Conservation (phyloP, 2,113 vertebrate species). For the Carlito syrichta region DNA sequence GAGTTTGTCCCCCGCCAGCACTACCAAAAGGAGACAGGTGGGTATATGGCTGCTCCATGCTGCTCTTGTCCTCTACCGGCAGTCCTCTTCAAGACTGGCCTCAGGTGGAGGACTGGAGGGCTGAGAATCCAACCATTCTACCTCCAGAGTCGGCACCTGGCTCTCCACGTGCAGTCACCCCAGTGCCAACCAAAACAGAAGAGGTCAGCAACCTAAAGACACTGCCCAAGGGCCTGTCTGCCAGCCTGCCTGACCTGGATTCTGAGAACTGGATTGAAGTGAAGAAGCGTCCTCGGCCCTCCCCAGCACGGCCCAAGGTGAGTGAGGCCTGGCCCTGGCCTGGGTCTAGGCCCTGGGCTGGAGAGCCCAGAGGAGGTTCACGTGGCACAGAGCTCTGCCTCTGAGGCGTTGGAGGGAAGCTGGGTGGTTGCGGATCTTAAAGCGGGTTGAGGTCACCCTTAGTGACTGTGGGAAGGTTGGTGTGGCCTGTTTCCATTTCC, state of each 20-base stretch:
- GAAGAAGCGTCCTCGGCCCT: conserved; percentile 95
- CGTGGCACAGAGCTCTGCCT: neutral
- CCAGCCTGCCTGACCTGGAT: conserved; percentile 96
- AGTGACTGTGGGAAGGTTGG: neutral
- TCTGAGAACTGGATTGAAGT: conserved; percentile 99
- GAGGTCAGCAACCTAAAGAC: conserved; percentile 95
- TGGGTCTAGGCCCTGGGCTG: neutral
- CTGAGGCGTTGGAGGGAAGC: neutral
- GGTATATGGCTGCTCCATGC: neutral
- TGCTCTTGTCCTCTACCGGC: neutral
- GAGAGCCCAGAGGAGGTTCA: neutral
- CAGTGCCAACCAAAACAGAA: conserved; percentile 85
- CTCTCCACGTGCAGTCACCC: conserved; percentile 85
- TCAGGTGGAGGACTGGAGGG: neutral
- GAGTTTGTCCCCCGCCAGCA: conserved; percentile 95
- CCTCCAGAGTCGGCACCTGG: conserved; percentile 85
- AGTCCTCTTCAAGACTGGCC: neutral
- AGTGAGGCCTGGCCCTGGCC: neutral
- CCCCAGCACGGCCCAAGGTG: conserved; percentile 93
- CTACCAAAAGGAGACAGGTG: conserved; percentile 89
- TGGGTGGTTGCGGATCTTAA: neutral
- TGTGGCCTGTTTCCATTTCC: neutral
- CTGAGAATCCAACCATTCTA: neutral
- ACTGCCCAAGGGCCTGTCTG: conserved; percentile 96
- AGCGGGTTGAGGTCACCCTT: neutral